A percentile compares a stretch with the other conserved stretches of the same genome.
These are phyloP conservation scores for Psittacula echo DNA, from an alignment of 2,797 vertebrate genomes.

Conservation along the genomic window DNA sequence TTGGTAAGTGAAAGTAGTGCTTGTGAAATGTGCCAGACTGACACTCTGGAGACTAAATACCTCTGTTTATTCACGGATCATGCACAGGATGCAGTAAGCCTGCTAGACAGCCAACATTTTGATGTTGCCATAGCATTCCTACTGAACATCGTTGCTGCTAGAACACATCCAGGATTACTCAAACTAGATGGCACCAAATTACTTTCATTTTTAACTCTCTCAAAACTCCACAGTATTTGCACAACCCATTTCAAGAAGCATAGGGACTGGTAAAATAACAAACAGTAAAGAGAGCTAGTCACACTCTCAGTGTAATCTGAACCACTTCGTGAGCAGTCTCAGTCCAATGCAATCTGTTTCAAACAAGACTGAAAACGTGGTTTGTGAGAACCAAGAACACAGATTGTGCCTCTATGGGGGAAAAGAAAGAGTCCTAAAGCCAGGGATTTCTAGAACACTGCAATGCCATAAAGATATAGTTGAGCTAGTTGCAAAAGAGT, in stretches of 20 bases:
- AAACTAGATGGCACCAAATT: neutral
- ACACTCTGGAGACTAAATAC: conserved; percentile 50
- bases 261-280: neutral
- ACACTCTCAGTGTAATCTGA: neutral
- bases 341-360: neutral
- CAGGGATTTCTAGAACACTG: neutral
- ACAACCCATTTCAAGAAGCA: neutral
- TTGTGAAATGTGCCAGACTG: conserved; percentile 68
- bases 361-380: neutral
- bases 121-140: conserved; percentile 64
- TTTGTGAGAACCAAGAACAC: neutral
- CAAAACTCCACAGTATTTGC: neutral
- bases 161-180: conserved; percentile 26
- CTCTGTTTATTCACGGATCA: conserved; percentile 63
- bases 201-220: neutral
- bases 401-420: neutral
- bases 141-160: conserved; percentile 8
- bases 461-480: neutral
- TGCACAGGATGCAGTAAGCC: conserved; percentile 60
- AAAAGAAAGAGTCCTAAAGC: neutral
- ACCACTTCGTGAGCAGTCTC: neutral
- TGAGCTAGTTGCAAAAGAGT: neutral
- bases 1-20: conserved; percentile 1
- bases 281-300: neutral
- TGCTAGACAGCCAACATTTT: conserved; percentile 56